A percentile compares a stretch with the other conserved stretches of the same genome.
phyloP scores from a whole-genome alignment of 2,113 vertebrate species.

The Phyllopteryx taeniolatus region DNA sequence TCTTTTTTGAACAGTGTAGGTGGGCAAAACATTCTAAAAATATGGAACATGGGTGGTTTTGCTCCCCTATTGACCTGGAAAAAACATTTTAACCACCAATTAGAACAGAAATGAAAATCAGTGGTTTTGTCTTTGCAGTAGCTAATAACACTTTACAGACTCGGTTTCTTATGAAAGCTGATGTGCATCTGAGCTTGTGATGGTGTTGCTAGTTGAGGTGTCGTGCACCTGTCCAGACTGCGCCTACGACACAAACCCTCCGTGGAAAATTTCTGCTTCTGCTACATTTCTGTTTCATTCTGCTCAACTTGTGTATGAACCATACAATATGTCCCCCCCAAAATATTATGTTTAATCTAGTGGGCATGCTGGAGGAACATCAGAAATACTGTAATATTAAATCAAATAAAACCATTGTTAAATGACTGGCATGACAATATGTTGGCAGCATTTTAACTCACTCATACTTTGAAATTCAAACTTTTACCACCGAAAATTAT shows the following conservation, averaged over 20 bases:
- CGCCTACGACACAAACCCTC: background rate
- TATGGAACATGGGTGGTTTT: background rate
- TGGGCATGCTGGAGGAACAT: background rate
- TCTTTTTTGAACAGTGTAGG: conserved; percentile 25
- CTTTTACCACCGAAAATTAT: no score
- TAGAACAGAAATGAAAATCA: background rate
- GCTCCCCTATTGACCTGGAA: background rate
- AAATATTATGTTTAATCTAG: background rate
- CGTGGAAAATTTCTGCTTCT: background rate
- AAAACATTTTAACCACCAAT: background rate
- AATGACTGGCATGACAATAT: no score
- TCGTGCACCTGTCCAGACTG: background rate
- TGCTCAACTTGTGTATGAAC: background rate
- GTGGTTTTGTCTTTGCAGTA: background rate
- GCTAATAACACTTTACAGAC: background rate
- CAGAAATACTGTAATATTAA: background rate
- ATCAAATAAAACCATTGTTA: background rate
- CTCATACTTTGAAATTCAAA: no score
- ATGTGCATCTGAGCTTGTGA: background rate
- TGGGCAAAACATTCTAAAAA: conserved; percentile 26
- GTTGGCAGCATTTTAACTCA: no score
- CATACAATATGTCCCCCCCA: background rate
- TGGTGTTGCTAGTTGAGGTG: background rate
- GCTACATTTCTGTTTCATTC: background rate
- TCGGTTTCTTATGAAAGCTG: background rate